phyloP scores from a whole-genome alignment of 1,140 invertebrate genomes.

The Musca vetustissima region DNA sequence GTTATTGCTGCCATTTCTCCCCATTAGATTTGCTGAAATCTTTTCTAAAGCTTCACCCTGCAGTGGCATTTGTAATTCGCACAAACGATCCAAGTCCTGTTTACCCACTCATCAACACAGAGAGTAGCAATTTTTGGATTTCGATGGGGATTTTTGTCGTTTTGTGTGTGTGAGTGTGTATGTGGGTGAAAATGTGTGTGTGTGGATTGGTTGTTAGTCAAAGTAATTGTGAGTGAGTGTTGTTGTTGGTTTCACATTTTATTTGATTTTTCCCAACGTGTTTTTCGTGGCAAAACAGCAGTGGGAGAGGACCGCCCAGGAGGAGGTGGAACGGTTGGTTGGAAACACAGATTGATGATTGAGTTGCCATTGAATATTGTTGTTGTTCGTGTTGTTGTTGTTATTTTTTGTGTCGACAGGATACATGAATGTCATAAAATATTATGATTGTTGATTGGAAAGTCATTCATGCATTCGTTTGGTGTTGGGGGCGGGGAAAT shows the following conservation, averaged over 20 bases:
- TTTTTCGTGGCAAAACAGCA: too few relatives aligned
- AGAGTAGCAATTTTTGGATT: too few relatives aligned
- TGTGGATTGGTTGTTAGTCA: not conserved
- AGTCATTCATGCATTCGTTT: not conserved
- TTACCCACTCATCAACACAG: too few relatives aligned
- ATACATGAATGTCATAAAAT: not conserved
- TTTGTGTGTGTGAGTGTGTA: too few relatives aligned
- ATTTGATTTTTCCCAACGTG: too few relatives aligned
- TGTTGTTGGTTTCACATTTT: too few relatives aligned
- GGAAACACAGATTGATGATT: too few relatives aligned
- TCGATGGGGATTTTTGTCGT: too few relatives aligned
- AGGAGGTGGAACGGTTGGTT: too few relatives aligned
- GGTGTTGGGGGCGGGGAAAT: not conserved
- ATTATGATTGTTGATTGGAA: not conserved
- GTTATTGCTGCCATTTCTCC: constrained; percentile 1
- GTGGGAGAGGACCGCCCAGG: too few relatives aligned
- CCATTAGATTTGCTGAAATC: constrained; percentile 44
- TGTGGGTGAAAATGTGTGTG: not conserved
- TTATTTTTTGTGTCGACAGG: not conserved
- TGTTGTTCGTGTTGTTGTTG: not conserved
- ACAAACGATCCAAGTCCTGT: constrained; percentile 46
- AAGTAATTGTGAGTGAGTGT: not conserved
- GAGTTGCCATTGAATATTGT: too few relatives aligned
- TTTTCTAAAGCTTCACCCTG: constrained; percentile 44
- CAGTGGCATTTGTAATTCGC: constrained; percentile 42